These are phyloP conservation scores for Lymantria dispar DNA, from an alignment of 2,888 invertebrate species.

Conservation along the genomic window DNA sequence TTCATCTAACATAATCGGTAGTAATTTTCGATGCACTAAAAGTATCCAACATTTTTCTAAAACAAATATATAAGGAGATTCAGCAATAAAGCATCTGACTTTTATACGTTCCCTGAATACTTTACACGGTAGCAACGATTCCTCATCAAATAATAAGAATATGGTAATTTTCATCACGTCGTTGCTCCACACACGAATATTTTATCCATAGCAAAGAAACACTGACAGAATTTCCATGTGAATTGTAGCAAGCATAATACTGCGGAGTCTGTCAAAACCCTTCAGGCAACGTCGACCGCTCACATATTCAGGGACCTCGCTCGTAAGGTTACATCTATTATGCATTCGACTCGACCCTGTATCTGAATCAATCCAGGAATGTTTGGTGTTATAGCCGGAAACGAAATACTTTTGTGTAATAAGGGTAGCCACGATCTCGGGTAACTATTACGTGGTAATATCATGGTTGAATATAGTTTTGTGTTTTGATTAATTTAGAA, in stretches of 20 bases:
- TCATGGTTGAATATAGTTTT: too few relatives aligned
- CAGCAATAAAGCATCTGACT: too few relatives aligned
- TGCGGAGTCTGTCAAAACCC: slow-evolving; percentile 46
- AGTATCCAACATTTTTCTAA: too few relatives aligned
- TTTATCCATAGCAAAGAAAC: slow-evolving; percentile 31
- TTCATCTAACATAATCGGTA: too few relatives aligned
- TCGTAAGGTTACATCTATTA: slow-evolving; percentile 66
- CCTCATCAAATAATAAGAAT: slow-evolving; percentile 34
- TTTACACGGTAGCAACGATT: slow-evolving; percentile 10
- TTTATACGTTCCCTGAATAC: slow-evolving; percentile 1
- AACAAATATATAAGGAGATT: too few relatives aligned
- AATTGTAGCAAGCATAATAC: slow-evolving; percentile 50
- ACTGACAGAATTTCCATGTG: slow-evolving; percentile 49
- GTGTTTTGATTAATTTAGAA: too few relatives aligned
- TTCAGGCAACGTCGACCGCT: slow-evolving; percentile 37
- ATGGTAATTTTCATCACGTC: slow-evolving; percentile 31
- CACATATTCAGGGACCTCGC: slow-evolving; percentile 48
- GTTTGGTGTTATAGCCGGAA: slow-evolving; percentile 51
- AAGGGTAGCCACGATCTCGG: slow-evolving; percentile 19
- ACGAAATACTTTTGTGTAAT: slow-evolving; percentile 56
- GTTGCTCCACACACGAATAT: slow-evolving; percentile 29
- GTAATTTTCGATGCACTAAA: too few relatives aligned
- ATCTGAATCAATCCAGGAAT: slow-evolving; percentile 65
- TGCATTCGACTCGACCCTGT: slow-evolving; percentile 56
- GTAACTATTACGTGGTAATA: too few relatives aligned